Base-by-base conservation (phyloP, 2,113 vertebrate species). In the Hyperopisus bebe region DNA sequence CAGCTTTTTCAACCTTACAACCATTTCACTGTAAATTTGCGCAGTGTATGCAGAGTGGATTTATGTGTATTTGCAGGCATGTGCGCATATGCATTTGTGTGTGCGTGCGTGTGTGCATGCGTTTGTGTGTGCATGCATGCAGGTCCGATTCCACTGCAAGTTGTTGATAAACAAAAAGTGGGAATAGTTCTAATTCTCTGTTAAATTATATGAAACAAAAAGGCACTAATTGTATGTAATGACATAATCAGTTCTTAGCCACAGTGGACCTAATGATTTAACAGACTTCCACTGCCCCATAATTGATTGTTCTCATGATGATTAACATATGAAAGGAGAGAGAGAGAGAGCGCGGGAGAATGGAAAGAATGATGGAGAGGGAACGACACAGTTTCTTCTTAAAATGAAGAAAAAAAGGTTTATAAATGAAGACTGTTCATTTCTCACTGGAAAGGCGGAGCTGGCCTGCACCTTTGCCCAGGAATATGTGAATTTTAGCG, bases 191-290 rank as follows among this genome's bases (percentile, higher is more conserved):
- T 96, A 98, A 98, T 98, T 96, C 97, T 96, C 95, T 96, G 96
- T 97, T 98, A 98, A 98, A 97, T 98, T 97, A 97, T 96, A 96
- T 96, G 96, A 97, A 97, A 97, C 97, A 97, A 97, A 98, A 96
- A 96, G 95, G 96, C 95, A 95, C 97, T 97, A 97, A 97, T 97
- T 97, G 97, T 96, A 94, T 95, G 96, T 96, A 97, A 97, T 97
- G 97, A 98, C 96, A 95, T 96, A 97, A 97, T 96, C 96, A 96
- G 96, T 97, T 96, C 96, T 96, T 94, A 93, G 96, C 97, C 97
- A 97, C 97, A 95, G 96, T 95, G 95, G 96, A 96, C 97, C 96
- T 96, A 96, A 96, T 96, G 95, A 95, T 94, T 96, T 96, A 95
- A 94, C 92, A 94, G 94, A 94, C 95, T 95, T 93, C 91, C 88